A percentile compares a stretch with the other conserved stretches of the same genome.
phyloP scores from a whole-genome alignment of 2,888 invertebrate species.

The Mythimna ferrago region DNA sequence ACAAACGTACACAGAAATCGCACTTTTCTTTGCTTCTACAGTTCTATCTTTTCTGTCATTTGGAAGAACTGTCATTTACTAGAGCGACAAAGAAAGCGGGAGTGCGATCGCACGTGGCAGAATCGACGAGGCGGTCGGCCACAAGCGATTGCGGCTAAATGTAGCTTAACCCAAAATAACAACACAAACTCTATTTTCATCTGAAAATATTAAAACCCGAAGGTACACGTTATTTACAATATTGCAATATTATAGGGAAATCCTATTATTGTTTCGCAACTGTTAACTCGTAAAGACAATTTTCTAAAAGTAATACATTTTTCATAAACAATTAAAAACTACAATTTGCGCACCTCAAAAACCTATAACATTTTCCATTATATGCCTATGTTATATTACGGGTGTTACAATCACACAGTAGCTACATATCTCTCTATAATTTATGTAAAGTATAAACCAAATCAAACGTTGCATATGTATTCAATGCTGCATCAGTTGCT shows the following conservation, averaged over 20 bases:
- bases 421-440: constrained; percentile 45
- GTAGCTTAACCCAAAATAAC: constrained; percentile 49
- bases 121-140: no score
- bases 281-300: no score
- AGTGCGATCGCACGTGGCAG: no score
- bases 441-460: constrained; percentile 49
- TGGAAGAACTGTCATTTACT: no score
- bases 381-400: constrained; percentile 29
- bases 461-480: constrained; percentile 61
- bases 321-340: constrained; percentile 44
- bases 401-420: constrained; percentile 40
- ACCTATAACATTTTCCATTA: constrained; percentile 1
- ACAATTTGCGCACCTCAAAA: neutral
- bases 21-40: no score
- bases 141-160: no score
- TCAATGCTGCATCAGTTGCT: constrained; percentile 64
- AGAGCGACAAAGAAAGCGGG: no score
- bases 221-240: constrained; percentile 32
- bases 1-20: no score
- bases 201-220: constrained; percentile 64
- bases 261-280: no score
- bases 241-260: neutral
- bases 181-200: constrained; percentile 73
- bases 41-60: no score
- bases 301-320: no score